phyloP scores from a whole-genome alignment of 2,888 invertebrate genomes.

The Phymatocera aterrima region DNA sequence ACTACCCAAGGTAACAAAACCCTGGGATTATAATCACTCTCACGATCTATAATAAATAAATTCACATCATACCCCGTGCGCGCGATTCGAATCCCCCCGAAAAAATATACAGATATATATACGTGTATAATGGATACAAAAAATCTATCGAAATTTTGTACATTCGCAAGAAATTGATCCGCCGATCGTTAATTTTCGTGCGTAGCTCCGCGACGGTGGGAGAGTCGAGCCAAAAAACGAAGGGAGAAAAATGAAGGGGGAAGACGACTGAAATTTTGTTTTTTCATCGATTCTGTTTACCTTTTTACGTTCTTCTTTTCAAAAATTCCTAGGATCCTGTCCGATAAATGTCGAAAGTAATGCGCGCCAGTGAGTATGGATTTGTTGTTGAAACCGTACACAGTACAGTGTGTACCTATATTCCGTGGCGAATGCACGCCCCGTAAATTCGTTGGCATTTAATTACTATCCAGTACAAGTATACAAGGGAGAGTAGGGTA shows the following conservation, averaged over 20 bases:
- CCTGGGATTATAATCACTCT: background rate
- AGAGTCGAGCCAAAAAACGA: no score
- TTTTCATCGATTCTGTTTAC: no score
- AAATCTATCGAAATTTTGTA: background rate
- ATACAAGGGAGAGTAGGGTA: no score
- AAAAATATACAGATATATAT: background rate
- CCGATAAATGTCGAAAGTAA: no score
- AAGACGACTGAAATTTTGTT: no score
- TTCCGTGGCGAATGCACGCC: conserved; percentile 50
- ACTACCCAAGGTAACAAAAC: conserved; percentile 10
- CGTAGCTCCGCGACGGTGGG: no score
- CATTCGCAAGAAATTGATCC: no score
- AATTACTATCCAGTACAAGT: conserved; percentile 71
- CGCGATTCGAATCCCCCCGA: background rate
- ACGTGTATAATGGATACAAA: background rate
- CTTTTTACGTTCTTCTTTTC: no score
- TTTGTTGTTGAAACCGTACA: no score
- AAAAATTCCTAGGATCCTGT: background rate
- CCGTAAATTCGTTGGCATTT: conserved; percentile 73
- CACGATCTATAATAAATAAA: conserved; percentile 25
- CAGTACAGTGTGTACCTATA: background rate
- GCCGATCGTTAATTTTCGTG: no score
- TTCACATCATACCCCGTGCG: background rate
- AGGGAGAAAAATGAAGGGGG: no score
- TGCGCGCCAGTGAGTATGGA: background rate